These are phyloP conservation scores for Tamandua tetradactyla DNA, from an alignment of 2,797 vertebrate species.

Conservation along the genomic window DNA sequence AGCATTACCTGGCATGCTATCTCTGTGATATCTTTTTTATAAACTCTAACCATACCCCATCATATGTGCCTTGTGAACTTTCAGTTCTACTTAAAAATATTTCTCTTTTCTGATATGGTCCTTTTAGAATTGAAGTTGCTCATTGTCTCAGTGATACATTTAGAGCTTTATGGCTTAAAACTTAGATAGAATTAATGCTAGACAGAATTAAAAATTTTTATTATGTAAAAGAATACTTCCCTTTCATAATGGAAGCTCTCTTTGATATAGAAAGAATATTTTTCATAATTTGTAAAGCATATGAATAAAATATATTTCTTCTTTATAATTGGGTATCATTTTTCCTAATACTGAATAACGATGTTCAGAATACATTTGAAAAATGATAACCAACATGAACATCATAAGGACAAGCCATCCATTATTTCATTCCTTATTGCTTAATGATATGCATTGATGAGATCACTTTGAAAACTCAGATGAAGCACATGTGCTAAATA, in stretches of 20 bases:
- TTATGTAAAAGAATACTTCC: background rate
- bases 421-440: background rate
- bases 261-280: background rate
- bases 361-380: background rate
- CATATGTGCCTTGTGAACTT: conserved; percentile 60
- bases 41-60: too few relatives aligned
- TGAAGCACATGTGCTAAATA: background rate
- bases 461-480: background rate
- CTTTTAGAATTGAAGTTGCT: conserved; percentile 36
- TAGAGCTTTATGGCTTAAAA: conserved; percentile 40
- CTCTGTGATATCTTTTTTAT: conserved; percentile 58
- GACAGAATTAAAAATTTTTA: background rate
- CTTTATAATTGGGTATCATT: background rate
- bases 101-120: conserved; percentile 69
- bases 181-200: background rate
- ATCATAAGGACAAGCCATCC: background rate
- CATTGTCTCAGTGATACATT: conserved; percentile 61
- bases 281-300: background rate
- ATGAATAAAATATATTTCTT: background rate
- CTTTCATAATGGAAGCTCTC: background rate
- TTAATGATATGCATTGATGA: background rate
- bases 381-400: background rate
- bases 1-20: conserved; percentile 48
- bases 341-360: background rate
- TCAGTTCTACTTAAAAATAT: conserved; percentile 61